phyloP scores from a whole-genome alignment of 2,888 invertebrate species.

The Drosophila prostipennis region DNA sequence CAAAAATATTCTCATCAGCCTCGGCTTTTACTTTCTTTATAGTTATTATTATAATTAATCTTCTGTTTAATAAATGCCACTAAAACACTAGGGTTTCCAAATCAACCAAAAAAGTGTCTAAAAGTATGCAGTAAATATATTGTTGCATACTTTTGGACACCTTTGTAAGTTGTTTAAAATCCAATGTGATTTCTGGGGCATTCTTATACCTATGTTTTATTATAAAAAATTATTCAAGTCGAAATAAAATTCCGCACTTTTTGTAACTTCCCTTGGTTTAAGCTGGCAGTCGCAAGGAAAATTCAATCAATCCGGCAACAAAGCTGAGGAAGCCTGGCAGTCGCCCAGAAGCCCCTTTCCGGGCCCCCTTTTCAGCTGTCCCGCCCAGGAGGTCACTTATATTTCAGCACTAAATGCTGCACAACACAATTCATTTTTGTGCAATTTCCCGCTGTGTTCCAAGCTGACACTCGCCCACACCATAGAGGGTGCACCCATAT shows the following conservation, averaged over 20 bases:
- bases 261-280: slow-evolving; percentile 1
- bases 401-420: slow-evolving; percentile 72
- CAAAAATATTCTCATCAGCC: too few species aligned
- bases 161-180: too few species aligned
- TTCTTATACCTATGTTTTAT: not conserved
- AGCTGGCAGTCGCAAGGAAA: slow-evolving; percentile 15
- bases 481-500: slow-evolving; percentile 22
- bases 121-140: too few species aligned
- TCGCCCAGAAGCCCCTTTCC: slow-evolving; percentile 6
- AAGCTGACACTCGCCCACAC: slow-evolving; percentile 36
- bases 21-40: too few species aligned
- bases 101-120: too few species aligned
- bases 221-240: not conserved
- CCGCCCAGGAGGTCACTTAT: slow-evolving; percentile 54
- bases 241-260: slow-evolving; percentile 6
- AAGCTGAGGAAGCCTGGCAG: slow-evolving; percentile 19
- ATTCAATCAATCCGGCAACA: slow-evolving; percentile 34
- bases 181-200: too few species aligned
- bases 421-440: slow-evolving; percentile 78
- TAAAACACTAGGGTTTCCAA: not conserved
- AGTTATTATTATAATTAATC: too few species aligned
- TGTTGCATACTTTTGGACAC: too few species aligned
- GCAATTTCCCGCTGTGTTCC: slow-evolving; percentile 69
- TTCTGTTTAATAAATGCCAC: not conserved
- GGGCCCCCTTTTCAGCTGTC: slow-evolving; percentile 16